phyloP scores from a whole-genome alignment of 2,888 invertebrate species.

The Proisotoma minuta region DNA sequence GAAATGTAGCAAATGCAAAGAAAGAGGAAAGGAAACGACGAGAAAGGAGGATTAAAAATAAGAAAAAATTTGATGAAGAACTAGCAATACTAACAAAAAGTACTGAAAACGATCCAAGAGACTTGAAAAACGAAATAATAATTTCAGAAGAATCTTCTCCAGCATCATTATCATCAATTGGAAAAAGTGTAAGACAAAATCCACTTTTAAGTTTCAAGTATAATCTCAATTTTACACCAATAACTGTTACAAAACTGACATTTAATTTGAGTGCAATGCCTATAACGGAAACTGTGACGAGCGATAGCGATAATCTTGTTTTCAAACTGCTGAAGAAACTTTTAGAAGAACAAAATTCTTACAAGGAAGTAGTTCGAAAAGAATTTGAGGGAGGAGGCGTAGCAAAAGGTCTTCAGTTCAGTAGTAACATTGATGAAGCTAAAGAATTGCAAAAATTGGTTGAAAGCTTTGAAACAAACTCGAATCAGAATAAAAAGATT shows the following conservation, averaged over 20 bases:
- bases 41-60: slow-evolving; percentile 1
- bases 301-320: slow-evolving; percentile 24
- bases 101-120: not conserved
- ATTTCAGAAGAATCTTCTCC: not conserved
- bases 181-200: not conserved
- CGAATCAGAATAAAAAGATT: slow-evolving; percentile 6
- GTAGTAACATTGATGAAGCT: slow-evolving; percentile 20
- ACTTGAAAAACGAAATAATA: not conserved
- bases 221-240: not conserved
- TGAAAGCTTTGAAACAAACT: slow-evolving; percentile 37
- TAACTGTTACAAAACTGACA: not conserved
- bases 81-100: too few species aligned
- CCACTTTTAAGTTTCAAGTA: not conserved
- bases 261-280: not conserved
- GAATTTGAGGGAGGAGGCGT: slow-evolving; percentile 4
- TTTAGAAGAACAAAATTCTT: slow-evolving; percentile 35
- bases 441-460: slow-evolving; percentile 40
- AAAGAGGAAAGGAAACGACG: not conserved
- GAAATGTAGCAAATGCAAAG: not conserved
- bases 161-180: not conserved
- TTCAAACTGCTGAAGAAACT: slow-evolving; percentile 36
- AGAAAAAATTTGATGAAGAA: not conserved
- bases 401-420: slow-evolving; percentile 22
- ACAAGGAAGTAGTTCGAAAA: slow-evolving; percentile 6
- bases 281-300: not conserved